A percentile compares a stretch with the other conserved stretches of the same genome.
Evolutionary conservation across 2,888 invertebrate genomes (phyloP).

Genomic region (Callosobruchus maculatus): DNA sequence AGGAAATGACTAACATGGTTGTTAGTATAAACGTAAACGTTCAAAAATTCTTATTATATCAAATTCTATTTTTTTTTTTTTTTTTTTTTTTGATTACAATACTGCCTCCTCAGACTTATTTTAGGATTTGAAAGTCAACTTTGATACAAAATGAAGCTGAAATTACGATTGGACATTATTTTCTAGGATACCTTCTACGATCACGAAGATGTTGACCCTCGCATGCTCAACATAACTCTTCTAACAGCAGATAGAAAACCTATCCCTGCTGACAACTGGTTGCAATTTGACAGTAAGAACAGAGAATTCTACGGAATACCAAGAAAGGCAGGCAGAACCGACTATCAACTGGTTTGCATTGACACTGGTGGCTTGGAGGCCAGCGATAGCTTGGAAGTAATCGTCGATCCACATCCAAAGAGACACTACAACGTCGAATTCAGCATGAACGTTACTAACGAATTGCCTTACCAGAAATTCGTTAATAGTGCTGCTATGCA

Average conservation of each 20-base stretch:
- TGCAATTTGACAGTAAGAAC: constrained; percentile 84
- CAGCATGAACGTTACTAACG: constrained; percentile 67
- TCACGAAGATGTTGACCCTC: constrained; percentile 76
- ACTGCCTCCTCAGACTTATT: too few relatives aligned
- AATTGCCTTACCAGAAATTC: constrained; percentile 62
- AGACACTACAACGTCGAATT: constrained; percentile 73
- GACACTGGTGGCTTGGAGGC: constrained; percentile 72
- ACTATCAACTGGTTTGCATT: constrained; percentile 75
- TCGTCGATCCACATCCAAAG: constrained; percentile 63
- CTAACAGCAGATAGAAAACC: constrained; percentile 68
- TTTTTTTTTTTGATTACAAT: too few relatives aligned
- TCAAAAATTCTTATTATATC: too few relatives aligned
- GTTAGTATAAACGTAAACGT: too few relatives aligned
- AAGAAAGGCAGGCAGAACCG: constrained; percentile 67
- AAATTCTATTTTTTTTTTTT: too few relatives aligned
- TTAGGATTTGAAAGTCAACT: too few relatives aligned
- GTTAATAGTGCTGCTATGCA: constrained; percentile 69
- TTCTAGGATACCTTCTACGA: constrained; percentile 84
- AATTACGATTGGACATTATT: too few relatives aligned
- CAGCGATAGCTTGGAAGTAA: constrained; percentile 75
- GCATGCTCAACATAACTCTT: constrained; percentile 68
- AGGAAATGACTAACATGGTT: too few relatives aligned
- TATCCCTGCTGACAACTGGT: constrained; percentile 70
- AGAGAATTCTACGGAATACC: constrained; percentile 84
- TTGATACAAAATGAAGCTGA: too few relatives aligned